A percentile compares a stretch with the other conserved stretches of the same genome.
Evolutionary conservation across 2,113 vertebrate species (phyloP).

Genomic region (Martes martes): DNA sequence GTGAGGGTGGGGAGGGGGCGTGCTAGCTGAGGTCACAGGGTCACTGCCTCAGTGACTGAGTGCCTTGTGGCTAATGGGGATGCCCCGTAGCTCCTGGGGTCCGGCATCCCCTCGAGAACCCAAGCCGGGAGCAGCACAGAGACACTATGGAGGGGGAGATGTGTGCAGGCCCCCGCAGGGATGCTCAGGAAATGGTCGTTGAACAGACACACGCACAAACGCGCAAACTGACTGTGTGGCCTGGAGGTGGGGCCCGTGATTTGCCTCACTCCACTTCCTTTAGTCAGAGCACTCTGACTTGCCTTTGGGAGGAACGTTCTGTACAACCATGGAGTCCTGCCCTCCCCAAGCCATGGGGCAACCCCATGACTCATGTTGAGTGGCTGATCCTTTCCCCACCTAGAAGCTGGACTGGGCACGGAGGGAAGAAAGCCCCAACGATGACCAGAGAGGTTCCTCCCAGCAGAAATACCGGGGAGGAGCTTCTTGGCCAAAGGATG

Average conservation of each 20-base stretch:
- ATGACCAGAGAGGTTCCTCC: rapidly evolving
- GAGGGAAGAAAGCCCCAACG: rapidly evolving
- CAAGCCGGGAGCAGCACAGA: neutral
- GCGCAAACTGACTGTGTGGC: neutral
- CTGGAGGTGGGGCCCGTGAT: neutral
- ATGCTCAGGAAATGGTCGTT: rapidly evolving
- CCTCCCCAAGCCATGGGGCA: rapidly evolving
- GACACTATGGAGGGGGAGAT: neutral
- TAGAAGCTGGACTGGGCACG: neutral
- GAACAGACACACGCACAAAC: rapidly evolving
- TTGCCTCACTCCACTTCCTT: neutral
- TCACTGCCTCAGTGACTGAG: neutral
- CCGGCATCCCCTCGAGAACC: neutral
- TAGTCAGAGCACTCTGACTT: neutral
- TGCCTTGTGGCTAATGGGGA: rapidly evolving
- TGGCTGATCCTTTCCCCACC: neutral
- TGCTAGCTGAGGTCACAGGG: neutral
- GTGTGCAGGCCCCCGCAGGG: rapidly evolving
- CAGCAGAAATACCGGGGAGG: neutral
- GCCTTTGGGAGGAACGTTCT: neutral
- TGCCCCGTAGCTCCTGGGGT: neutral
- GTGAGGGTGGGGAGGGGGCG: neutral
- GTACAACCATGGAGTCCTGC: rapidly evolving
- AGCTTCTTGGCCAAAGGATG: neutral
- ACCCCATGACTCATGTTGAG: rapidly evolving